These are phyloP conservation scores for Sorex araneus DNA, from an alignment of 2,113 vertebrate genomes.

Conservation along the genomic window DNA sequence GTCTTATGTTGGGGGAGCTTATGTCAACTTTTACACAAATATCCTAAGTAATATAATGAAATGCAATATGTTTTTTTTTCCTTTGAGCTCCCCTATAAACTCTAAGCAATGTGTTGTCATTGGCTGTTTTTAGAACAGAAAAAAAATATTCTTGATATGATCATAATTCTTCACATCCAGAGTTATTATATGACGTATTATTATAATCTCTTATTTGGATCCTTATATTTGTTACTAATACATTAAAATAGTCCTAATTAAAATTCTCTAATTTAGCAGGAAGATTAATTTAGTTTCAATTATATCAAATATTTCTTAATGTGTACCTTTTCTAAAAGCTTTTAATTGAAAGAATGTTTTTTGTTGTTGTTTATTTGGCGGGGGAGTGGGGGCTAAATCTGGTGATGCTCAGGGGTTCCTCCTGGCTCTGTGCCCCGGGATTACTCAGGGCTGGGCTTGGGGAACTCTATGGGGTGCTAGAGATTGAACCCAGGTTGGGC, in stretches of 20 bases:
- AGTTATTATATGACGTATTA: constrained; percentile 1
- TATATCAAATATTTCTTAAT: constrained; percentile 19
- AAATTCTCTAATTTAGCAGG: not conserved
- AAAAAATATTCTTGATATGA: not conserved
- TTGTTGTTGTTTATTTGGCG: not conserved
- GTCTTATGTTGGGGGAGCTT: not conserved
- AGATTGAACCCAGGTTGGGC: too few relatives aligned
- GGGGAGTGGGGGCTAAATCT: constrained; percentile 3
- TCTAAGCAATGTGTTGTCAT: not conserved
- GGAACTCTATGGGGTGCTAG: too few relatives aligned
- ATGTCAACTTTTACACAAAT: constrained; percentile 20
- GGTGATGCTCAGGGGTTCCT: too few relatives aligned
- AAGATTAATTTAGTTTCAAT: constrained; percentile 7
- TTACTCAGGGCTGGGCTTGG: too few relatives aligned
- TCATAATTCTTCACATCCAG: constrained; percentile 4
- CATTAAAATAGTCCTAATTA: constrained; percentile 17
- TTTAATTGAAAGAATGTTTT: not conserved
- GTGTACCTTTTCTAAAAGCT: not conserved
- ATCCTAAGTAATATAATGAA: not conserved
- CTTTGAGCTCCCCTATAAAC: not conserved
- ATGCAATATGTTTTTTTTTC: constrained; percentile 20
- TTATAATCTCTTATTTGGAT: not conserved
- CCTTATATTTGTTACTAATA: not conserved
- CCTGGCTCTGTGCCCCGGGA: too few relatives aligned
- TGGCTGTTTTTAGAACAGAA: not conserved